Evolutionary conservation across 2,888 invertebrate genomes (phyloP).

Genomic region (Isoperla grammatica): DNA sequence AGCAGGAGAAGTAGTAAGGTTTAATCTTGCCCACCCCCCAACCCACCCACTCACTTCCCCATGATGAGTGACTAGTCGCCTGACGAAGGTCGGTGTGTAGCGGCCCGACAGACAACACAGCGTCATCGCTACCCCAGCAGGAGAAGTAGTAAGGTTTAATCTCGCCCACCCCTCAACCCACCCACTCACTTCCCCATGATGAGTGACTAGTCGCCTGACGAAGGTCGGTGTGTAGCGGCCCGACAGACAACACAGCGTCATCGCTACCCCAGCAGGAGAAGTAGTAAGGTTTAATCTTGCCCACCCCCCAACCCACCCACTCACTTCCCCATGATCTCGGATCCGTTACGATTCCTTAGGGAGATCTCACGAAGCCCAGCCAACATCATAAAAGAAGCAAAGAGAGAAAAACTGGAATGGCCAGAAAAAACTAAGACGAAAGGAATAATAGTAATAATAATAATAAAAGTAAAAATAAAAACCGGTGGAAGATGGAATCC

Average conservation of each 20-base stretch:
- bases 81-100: too few species aligned
- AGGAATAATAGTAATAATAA: constrained; percentile 25
- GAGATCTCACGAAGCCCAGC: constrained; percentile 24
- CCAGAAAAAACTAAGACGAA: constrained; percentile 25
- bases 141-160: too few species aligned
- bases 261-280: too few species aligned
- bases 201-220: too few species aligned
- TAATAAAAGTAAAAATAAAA: constrained; percentile 3
- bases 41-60: neutral
- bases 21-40: neutral
- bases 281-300: constrained; percentile 25
- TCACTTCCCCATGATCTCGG: neutral
- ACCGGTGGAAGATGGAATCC: constrained; percentile 28
- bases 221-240: too few species aligned
- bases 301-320: constrained; percentile 10
- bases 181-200: too few species aligned
- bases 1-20: neutral
- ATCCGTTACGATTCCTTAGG: constrained; percentile 23
- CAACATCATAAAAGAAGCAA: constrained; percentile 28
- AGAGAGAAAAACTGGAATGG: constrained; percentile 13
- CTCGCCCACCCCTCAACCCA: too few species aligned
- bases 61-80: too few species aligned
- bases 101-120: too few species aligned
- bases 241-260: too few species aligned
- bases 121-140: too few species aligned